Evolutionary conservation across 30 jellyfish, hydroid and myxozoan genomes (phyloP).

Genomic region (Chrysaora quinquecirrha): DNA sequence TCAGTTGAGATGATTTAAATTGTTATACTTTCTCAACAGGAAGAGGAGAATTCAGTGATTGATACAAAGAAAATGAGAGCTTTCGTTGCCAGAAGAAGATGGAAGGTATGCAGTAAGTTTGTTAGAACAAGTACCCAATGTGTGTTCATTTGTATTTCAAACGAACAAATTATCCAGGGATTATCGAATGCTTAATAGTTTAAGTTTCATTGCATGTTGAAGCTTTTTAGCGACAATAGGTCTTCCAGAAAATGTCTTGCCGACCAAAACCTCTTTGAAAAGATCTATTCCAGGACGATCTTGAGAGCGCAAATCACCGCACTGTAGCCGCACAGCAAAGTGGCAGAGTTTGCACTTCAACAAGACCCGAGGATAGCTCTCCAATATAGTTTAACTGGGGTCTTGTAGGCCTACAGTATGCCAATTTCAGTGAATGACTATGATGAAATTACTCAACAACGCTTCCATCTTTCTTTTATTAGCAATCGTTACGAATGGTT

Average conservation of each 20-base stretch:
- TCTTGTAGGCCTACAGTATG: not conserved
- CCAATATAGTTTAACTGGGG: no score
- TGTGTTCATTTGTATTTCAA: no score
- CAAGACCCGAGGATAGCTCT: no score
- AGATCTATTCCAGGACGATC: not conserved
- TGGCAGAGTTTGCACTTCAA: no score
- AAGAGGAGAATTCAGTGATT: conserved; percentile 67
- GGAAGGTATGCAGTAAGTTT: no score
- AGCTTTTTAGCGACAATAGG: not conserved
- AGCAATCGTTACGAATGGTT: conserved; percentile 63
- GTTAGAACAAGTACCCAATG: no score
- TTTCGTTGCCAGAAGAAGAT: conserved; percentile 92
- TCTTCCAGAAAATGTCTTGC: no score
- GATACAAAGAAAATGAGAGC: conserved; percentile 87
- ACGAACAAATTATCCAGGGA: not conserved
- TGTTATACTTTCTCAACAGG: conserved; percentile 26
- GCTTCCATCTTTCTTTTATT: not conserved
- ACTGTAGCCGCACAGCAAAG: no score
- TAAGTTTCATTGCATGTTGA: not conserved
- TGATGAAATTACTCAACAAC: no score
- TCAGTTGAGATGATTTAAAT: no score
- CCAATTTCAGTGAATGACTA: not conserved
- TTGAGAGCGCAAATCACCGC: not conserved
- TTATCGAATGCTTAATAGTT: not conserved
- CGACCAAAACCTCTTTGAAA: no score